Conservation (phyloP, 1,140 invertebrate species). For the Heliconius himera region DNA sequence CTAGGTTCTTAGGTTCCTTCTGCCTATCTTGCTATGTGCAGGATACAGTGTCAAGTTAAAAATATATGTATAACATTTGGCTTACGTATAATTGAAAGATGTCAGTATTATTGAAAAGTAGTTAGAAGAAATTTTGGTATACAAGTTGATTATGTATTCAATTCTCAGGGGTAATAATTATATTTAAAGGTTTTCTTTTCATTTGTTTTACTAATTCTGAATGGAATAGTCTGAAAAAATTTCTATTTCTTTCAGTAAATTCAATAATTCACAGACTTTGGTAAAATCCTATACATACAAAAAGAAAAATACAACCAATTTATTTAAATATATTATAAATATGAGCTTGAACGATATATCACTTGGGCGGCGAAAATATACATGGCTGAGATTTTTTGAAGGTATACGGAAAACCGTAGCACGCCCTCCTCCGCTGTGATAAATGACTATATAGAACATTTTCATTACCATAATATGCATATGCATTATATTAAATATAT, state of each 20-base stretch:
- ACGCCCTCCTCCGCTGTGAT: conserved; percentile 20
- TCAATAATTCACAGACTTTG: not conserved
- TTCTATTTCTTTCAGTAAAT: too few relatives aligned
- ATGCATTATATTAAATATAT: conserved; percentile 13
- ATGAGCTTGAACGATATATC: conserved; percentile 20
- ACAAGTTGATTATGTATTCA: too few relatives aligned
- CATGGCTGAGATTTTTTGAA: conserved; percentile 17
- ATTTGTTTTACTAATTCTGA: too few relatives aligned
- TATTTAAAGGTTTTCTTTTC: too few relatives aligned
- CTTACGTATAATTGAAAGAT: not conserved
- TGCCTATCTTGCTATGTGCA: too few relatives aligned
- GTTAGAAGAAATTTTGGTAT: too few relatives aligned
- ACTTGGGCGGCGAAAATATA: conserved; percentile 8
- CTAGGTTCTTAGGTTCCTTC: too few relatives aligned
- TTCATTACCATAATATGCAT: conserved; percentile 31
- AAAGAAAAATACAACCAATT: conserved; percentile 62
- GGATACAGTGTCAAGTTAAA: too few relatives aligned
- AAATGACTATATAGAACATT: conserved; percentile 27
- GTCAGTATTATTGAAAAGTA: not conserved
- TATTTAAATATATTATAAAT: conserved; percentile 12
- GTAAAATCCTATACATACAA: not conserved
- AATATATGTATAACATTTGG: not conserved
- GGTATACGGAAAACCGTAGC: conserved; percentile 21
- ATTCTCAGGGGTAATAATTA: too few relatives aligned
- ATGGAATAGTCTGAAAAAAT: too few relatives aligned